Evolutionary conservation across 2,797 vertebrate species (phyloP).

Genomic region (Acropternis orthonyx): DNA sequence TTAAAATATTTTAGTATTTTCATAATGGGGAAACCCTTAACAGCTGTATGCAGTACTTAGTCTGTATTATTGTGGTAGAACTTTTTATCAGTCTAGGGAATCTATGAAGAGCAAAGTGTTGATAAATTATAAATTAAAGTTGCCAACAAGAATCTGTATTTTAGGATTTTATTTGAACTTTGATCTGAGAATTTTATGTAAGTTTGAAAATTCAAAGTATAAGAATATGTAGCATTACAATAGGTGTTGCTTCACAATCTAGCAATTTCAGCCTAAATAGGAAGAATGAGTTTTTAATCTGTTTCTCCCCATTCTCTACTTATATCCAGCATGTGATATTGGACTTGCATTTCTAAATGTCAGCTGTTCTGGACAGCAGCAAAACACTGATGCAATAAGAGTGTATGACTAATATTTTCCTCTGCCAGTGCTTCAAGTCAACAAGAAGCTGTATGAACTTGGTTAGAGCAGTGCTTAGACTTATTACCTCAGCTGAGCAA

Average conservation of each 20-base stretch:
- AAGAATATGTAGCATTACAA: background rate
- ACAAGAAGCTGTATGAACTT: background rate
- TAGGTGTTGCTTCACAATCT: background rate
- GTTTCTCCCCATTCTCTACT: background rate
- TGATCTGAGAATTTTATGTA: background rate
- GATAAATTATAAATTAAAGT: background rate
- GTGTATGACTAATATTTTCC: background rate
- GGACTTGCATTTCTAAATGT: background rate
- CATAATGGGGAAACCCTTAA: background rate
- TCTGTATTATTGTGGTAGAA: background rate
- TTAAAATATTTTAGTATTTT: background rate
- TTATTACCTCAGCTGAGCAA: background rate
- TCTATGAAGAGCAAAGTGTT: background rate
- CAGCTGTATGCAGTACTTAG: background rate
- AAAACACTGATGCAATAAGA: conserved; percentile 5
- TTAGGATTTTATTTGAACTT: background rate
- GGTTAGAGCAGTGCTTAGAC: background rate
- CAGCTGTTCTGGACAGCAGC: background rate
- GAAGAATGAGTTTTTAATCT: background rate
- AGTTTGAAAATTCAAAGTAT: background rate
- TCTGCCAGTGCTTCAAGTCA: conserved; percentile 23
- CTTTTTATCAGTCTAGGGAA: background rate
- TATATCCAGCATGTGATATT: background rate
- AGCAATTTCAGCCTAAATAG: background rate
- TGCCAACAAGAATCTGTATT: background rate